Conservation (phyloP, 2,888 invertebrate genomes). For the Bimastos eiseni region DNA sequence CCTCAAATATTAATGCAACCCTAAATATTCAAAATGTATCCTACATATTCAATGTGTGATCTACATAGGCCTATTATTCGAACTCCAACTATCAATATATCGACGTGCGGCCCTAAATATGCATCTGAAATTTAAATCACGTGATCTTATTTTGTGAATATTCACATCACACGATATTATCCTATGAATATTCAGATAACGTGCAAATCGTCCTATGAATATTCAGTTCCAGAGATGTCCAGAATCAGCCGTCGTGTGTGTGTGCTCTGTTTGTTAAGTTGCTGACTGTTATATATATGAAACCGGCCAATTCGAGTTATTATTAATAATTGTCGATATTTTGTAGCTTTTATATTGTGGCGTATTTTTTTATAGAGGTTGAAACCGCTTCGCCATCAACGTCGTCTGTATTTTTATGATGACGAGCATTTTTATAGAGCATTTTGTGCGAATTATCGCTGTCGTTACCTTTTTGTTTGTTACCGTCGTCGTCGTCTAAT, state of each 20-base stretch:
- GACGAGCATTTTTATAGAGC: neutral
- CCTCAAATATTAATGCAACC: no score
- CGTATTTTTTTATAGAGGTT: neutral
- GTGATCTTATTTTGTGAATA: no score
- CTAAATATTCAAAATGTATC: no score
- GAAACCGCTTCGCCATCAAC: neutral
- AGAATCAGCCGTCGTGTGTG: neutral
- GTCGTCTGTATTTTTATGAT: neutral
- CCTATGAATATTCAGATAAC: no score
- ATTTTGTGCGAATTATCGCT: slow-evolving; percentile 5
- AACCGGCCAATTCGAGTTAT: neutral
- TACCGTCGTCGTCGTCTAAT: neutral
- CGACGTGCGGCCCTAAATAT: no score
- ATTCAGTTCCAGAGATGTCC: neutral
- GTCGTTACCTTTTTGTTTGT: neutral
- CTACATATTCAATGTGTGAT: no score
- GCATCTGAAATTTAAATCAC: no score
- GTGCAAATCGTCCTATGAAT: neutral
- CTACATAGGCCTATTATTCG: no score
- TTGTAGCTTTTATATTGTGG: neutral
- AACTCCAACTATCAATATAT: no score
- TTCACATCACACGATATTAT: no score
- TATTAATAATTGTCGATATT: neutral
- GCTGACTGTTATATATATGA: neutral
- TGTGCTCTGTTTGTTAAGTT: neutral